Base-by-base conservation (phyloP, 2,888 invertebrate species). In the Lutraria lutraria region DNA sequence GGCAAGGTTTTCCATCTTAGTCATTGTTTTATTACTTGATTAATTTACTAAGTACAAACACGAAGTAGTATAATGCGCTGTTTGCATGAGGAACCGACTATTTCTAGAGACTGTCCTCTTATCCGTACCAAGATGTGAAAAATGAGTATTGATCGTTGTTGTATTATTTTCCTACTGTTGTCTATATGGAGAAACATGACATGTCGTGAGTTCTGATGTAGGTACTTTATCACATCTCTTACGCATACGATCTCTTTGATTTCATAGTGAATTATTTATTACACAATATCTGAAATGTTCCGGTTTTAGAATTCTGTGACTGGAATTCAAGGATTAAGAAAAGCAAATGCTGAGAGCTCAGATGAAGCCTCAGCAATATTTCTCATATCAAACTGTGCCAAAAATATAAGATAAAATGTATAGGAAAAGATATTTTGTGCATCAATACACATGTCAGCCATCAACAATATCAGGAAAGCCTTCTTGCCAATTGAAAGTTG, bases 141-240 rank as follows among this genome's bases (percentile, higher is more conserved):
- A 76, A 76, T 76, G 76, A 76, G 76, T 76, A 76, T 76, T 76
- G 76, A 76, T 76, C 31, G 76, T 34, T 76, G 76, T 34, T 76
- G 76, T 76, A 4, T 34, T 31, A 19, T 34, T 12, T 76, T 76
- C 34, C 34, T 76, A 16, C 19, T 16, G 15, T 13, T 16, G 76
- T 76, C 34, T 31, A 34, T 25, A 34, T 34, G 16, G 76, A 34
- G 34, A 76, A 12, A 43, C 8, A 8, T 43, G 43, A 43, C 25
- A 34, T 31, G 76, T 76, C 34, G 31, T 76, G 19, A 19, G 31
- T 31, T 76, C 34, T 76, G 31, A 76, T 76, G 34, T 25, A 19
- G 19, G 31, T 31, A 31, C 16, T 76, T 76, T 31, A 76, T 76
- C 76, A 31, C 31, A 4, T 76, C 76, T 6, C 34, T 76, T 34